These are phyloP conservation scores for Sebastes paucispinis DNA, from an alignment of 2,797 vertebrate species.

Conservation along the genomic window DNA sequence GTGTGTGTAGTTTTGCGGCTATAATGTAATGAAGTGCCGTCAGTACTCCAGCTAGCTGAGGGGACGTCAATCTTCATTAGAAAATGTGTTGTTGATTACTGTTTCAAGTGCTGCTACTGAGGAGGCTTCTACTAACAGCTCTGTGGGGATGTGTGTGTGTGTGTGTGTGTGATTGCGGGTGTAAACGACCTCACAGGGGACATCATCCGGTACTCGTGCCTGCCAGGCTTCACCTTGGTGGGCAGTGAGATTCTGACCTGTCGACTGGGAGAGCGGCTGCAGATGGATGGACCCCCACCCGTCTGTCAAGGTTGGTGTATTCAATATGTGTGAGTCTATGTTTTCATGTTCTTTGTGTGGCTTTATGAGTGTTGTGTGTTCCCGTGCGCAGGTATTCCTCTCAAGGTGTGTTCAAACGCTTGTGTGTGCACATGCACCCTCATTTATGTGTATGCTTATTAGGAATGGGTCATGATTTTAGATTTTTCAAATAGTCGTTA, in stretches of 20 bases:
- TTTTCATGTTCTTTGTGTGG: background rate
- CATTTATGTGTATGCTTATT: background rate
- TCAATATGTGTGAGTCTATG: background rate
- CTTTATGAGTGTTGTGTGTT: background rate
- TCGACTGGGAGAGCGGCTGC: slow-evolving; percentile 91
- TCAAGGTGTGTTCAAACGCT: background rate
- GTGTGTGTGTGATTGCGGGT: slow-evolving; percentile 36
- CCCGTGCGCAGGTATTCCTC: background rate
- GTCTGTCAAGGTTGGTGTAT: slow-evolving; percentile 90
- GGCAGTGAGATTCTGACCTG: slow-evolving; percentile 97
- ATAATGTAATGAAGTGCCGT: slow-evolving; percentile 60
- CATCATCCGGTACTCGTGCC: slow-evolving; percentile 95
- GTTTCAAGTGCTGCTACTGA: slow-evolving; percentile 43
- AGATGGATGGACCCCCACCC: slow-evolving; percentile 94
- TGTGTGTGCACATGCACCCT: background rate
- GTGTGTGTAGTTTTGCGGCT: slow-evolving; percentile 8
- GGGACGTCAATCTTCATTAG: slow-evolving; percentile 67
- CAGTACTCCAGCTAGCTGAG: slow-evolving; percentile 27
- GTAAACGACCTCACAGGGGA: slow-evolving; percentile 86
- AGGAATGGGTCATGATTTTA: too few relatives aligned
- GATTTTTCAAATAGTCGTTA: too few relatives aligned
- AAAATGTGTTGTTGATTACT: slow-evolving; percentile 65
- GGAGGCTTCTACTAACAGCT: slow-evolving; percentile 35
- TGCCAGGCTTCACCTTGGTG: slow-evolving; percentile 95
- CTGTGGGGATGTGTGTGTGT: slow-evolving; percentile 3